Base-by-base conservation (phyloP, 2,113 vertebrate genomes). In the Cichladusa arquata region DNA sequence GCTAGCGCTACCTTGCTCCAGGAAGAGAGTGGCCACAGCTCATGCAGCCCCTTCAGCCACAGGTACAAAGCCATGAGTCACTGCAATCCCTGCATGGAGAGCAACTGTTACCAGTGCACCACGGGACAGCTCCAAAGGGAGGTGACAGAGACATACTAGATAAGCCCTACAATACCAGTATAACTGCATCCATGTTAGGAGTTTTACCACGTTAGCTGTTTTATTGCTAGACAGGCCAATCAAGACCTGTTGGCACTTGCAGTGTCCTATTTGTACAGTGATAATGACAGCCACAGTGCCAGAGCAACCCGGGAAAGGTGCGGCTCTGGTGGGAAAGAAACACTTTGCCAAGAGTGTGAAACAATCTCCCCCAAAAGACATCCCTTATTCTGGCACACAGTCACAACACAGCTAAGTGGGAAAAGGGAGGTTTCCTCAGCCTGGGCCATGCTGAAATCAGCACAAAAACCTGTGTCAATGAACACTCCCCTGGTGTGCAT, bases 141-240 rank as follows among this genome's bases (percentile, higher is more conserved):
- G 91, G 92, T 73, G 94, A 90, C 72, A 3, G 67, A 93, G 76
- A 90, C 93, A 8, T 15, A 86, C 36, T 48, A 83, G 92, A 94
- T 95, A 90, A 95, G 92, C 80, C 67, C 42, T 50, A 83, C 60
- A 58, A 86, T 93, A 92, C 96, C 95, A 94, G 96, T 92, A 83
- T 61, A 94, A 94, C 94, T 85, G 86, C 96, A 90, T 81, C 95
- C 91, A 66, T 19, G 4, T 58, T 45, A 73, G 67, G 50, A 88
- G 64, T 92, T 94, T 81, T 94, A 94, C 91, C 88, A 81, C 76
- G 36, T 44, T 73, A 90, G 82, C 86, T 91, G 51, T 56, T 94
- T 83, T 40, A 86, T 40, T 93, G 89, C 94, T 73, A 94, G 85
- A 67, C 92, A 72, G 88, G 93, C 87, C 51, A 73, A 85, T 91